Percentiles rank a stretch among this genome's conserved stretches.
Evolutionary conservation across 2,797 vertebrate genomes (phyloP).

Genomic region (Sebastes diaconus): DNA sequence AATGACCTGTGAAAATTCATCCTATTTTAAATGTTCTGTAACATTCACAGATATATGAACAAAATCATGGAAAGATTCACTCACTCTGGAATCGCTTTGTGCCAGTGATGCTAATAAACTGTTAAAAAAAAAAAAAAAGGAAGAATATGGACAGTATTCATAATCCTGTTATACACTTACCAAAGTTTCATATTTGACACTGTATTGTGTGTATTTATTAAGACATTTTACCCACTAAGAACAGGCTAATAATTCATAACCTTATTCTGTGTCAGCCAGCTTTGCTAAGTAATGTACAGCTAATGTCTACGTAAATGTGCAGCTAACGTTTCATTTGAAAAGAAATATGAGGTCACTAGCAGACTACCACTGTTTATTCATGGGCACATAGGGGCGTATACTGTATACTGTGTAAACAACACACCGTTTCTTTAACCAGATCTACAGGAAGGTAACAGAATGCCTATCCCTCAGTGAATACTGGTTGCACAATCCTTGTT

Average conservation of each 20-base stretch:
- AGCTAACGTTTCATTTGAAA: slow-evolving; percentile 43
- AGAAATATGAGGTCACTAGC: slow-evolving; percentile 9
- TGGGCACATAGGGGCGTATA: slow-evolving; percentile 21
- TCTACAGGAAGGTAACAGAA: background rate
- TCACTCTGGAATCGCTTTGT: background rate
- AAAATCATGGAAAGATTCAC: background rate
- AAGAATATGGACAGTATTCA: slow-evolving; percentile 10
- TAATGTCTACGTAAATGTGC: slow-evolving; percentile 42
- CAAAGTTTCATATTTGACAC: slow-evolving; percentile 42
- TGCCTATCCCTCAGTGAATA: background rate
- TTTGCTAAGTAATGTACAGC: slow-evolving; percentile 39
- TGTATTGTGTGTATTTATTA: slow-evolving; percentile 65
- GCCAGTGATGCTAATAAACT: background rate
- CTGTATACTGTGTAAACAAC: slow-evolving; percentile 26
- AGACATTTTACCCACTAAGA: slow-evolving; percentile 27
- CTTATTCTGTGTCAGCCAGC: slow-evolving; percentile 13
- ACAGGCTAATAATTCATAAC: slow-evolving; percentile 23
- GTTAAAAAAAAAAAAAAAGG: background rate
- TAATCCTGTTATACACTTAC: background rate
- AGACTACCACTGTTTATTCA: slow-evolving; percentile 13
- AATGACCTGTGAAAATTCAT: slow-evolving; percentile 9
- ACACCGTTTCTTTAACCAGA: background rate
- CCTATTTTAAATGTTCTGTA: background rate
- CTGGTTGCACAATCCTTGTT: background rate
- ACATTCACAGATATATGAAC: slow-evolving; percentile 2